A percentile compares a stretch with the other conserved stretches of the same genome.
phyloP scores from a whole-genome alignment of 2,113 vertebrate species.

The pig (Sus scrofa) region DNA sequence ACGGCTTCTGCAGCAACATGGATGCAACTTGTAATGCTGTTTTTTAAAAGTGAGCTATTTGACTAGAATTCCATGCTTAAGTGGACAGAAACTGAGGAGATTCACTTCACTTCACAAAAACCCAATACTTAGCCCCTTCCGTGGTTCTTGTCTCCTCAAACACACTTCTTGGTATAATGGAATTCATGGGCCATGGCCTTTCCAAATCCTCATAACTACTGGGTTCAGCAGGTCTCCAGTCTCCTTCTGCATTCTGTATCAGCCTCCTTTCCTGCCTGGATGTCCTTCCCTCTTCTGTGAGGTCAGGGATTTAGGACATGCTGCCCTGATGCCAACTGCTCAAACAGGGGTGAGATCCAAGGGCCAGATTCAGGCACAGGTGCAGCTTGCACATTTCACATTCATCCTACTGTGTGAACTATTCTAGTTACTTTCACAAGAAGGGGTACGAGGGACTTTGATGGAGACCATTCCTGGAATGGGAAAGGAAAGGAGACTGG shows the following conservation, averaged over 20 bases:
- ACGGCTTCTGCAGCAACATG: too few species aligned
- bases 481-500: neutral
- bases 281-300: neutral
- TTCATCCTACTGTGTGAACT: neutral
- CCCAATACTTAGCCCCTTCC: fast-evolving
- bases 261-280: neutral
- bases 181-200: neutral
- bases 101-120: neutral
- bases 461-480: neutral
- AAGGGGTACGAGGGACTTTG: neutral
- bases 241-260: neutral
- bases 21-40: too few species aligned
- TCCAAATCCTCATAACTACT: neutral
- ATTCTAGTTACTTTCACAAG: neutral
- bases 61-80: neutral
- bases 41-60: neutral
- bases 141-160: neutral
- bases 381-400: neutral
- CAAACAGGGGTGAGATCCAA: neutral
- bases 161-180: neutral
- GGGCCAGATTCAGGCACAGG: neutral
- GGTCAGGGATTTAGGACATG: neutral
- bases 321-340: neutral
- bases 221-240: neutral
- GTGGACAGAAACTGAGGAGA: neutral